A percentile compares a stretch with the other conserved stretches of the same genome.
Evolutionary conservation across 1,140 invertebrate genomes (phyloP).

Genomic region (Lepidostoma basale): DNA sequence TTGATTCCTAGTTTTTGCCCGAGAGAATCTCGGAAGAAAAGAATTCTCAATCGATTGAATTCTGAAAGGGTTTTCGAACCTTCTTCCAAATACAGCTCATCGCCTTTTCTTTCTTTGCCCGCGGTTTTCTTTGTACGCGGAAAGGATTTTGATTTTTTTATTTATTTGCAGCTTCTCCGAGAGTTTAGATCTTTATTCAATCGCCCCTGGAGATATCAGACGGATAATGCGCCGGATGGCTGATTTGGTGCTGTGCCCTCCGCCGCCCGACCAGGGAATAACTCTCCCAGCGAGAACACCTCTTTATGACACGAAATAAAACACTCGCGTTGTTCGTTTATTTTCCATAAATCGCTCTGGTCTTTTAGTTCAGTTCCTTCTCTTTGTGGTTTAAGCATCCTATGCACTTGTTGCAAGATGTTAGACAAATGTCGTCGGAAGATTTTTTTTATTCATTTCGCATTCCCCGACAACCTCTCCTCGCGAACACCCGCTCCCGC

Average conservation of each 20-base stretch:
- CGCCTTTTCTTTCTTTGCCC: background rate
- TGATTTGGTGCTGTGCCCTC: background rate
- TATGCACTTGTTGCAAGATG: conserved; percentile 24
- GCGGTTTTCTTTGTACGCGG: background rate
- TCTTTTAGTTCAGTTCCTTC: conserved; percentile 3
- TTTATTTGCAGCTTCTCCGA: background rate
- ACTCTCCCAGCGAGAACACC: conserved; percentile 22
- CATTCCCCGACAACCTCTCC: conserved; percentile 1
- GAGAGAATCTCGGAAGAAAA: conserved; percentile 11
- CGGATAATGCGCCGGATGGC: background rate
- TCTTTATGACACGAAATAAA: conserved; percentile 1
- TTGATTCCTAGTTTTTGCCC: conserved; percentile 22
- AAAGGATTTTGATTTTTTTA: background rate
- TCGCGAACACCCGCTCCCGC: background rate
- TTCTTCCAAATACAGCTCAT: background rate
- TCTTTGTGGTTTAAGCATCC: conserved; percentile 18
- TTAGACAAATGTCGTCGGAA: conserved; percentile 11
- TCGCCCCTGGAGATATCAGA: background rate
- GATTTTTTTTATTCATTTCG: conserved; percentile 15
- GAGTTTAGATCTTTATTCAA: background rate
- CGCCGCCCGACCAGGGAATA: background rate
- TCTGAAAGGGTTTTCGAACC: conserved; percentile 16
- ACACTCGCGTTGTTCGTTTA: background rate
- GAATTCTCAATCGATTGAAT: conserved; percentile 23
- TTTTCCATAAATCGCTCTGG: background rate